Conservation (phyloP, 1,140 invertebrate genomes). For the Coelopa frigida region DNA sequence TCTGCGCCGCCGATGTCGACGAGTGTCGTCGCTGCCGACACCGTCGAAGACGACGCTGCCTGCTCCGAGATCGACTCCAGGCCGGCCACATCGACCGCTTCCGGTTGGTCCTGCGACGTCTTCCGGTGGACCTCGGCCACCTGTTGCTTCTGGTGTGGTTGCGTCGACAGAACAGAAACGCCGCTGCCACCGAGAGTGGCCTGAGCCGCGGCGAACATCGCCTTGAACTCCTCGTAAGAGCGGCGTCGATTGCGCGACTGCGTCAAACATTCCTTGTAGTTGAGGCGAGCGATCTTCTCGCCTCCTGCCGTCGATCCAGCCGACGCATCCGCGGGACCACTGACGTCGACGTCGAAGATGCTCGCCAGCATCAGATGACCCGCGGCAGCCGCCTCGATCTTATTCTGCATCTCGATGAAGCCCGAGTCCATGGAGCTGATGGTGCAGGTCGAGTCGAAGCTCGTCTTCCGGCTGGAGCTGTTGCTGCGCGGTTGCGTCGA, state of each 20-base stretch:
- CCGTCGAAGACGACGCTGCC: slow-evolving; percentile 10
- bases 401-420: slow-evolving; percentile 44
- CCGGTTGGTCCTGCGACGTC: slow-evolving; percentile 2
- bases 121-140: background rate
- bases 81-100: slow-evolving; percentile 10
- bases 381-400: slow-evolving; percentile 20
- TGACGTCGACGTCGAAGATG: slow-evolving; percentile 6
- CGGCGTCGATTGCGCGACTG: slow-evolving; percentile 43
- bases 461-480: slow-evolving; percentile 41
- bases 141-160: background rate
- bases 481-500: slow-evolving; percentile 28
- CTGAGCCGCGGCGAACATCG: slow-evolving; percentile 26
- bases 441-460: slow-evolving; percentile 44
- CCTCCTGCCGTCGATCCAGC: slow-evolving; percentile 14
- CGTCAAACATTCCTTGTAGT: slow-evolving; percentile 40
- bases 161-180: no score
- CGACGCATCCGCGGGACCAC: background rate
- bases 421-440: slow-evolving; percentile 45
- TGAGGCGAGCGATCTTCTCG: slow-evolving; percentile 33
- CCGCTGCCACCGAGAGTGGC: background rate
- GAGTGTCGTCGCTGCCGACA: slow-evolving; percentile 6
- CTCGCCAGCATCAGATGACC: slow-evolving; percentile 9
- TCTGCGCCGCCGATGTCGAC: slow-evolving; percentile 14
- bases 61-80: slow-evolving; percentile 43
- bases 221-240: slow-evolving; percentile 45